Evolutionary conservation across 2,797 vertebrate species (phyloP).

Genomic region (Dryobates pubescens): DNA sequence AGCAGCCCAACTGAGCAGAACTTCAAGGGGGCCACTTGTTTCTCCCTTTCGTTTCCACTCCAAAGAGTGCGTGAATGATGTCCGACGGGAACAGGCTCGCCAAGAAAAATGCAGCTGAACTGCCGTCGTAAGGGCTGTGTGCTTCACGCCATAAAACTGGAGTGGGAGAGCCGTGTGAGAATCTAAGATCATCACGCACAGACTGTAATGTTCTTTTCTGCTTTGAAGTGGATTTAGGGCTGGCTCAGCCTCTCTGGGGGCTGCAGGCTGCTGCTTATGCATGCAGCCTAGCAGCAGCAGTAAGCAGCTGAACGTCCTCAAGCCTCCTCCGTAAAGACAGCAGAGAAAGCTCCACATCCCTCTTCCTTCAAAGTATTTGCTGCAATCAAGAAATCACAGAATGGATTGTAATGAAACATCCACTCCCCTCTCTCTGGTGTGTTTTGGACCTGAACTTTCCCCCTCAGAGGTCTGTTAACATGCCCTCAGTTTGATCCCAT

Average conservation of each 20-base stretch:
- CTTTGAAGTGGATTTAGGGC: slow-evolving; percentile 59
- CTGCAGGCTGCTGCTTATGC: slow-evolving; percentile 45
- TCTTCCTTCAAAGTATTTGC: not conserved
- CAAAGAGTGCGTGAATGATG: slow-evolving; percentile 21
- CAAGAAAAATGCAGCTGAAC: slow-evolving; percentile 68
- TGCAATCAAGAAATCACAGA: not conserved
- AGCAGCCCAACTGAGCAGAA: slow-evolving; percentile 53
- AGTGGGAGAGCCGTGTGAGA: slow-evolving; percentile 48
- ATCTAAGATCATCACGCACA: slow-evolving; percentile 69
- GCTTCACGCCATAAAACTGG: slow-evolving; percentile 5
- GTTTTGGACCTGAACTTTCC: not conserved
- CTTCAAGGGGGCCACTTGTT: slow-evolving; percentile 65
- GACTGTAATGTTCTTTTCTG: slow-evolving; percentile 53
- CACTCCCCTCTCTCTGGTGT: not conserved
- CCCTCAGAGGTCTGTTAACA: not conserved
- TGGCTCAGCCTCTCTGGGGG: slow-evolving; percentile 30
- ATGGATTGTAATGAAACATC: not conserved
- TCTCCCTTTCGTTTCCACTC: slow-evolving; percentile 41
- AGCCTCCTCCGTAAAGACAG: not conserved
- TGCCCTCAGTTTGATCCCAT: not conserved
- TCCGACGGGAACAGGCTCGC: slow-evolving; percentile 8
- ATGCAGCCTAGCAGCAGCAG: slow-evolving; percentile 49
- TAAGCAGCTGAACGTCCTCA: not conserved
- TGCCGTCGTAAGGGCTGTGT: slow-evolving; percentile 12
- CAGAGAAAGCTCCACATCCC: fast-evolving